Conservation (phyloP, 2,888 invertebrate species). For the Eremobia ochroleuca region DNA sequence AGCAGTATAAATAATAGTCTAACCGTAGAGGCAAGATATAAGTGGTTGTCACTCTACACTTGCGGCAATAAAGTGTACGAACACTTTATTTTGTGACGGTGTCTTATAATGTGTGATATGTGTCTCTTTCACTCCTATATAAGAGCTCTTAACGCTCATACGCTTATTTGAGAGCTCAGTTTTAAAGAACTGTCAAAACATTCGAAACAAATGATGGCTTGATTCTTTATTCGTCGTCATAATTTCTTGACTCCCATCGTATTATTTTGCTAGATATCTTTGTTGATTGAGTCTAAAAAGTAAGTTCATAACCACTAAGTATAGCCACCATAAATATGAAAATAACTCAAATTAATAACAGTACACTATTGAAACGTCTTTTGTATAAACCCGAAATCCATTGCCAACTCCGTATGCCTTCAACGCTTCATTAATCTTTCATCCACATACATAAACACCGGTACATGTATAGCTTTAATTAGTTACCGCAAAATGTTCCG, state of each 20-base stretch:
- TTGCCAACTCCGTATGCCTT: slow-evolving; percentile 43
- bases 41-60: slow-evolving; percentile 55
- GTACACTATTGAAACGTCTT: slow-evolving; percentile 24
- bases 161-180: slow-evolving; percentile 5
- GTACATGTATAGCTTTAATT: slow-evolving; percentile 56
- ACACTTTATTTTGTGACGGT: slow-evolving; percentile 50
- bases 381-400: slow-evolving; percentile 37
- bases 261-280: background rate
- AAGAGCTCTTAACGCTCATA: slow-evolving; percentile 10
- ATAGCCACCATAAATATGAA: background rate
- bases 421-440: slow-evolving; percentile 63
- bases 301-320: background rate
- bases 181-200: slow-evolving; percentile 1
- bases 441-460: slow-evolving; percentile 43
- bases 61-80: slow-evolving; percentile 51
- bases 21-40: slow-evolving; percentile 35
- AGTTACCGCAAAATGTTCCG: slow-evolving; percentile 60
- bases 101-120: slow-evolving; percentile 40
- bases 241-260: background rate
- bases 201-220: background rate
- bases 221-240: background rate
- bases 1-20: slow-evolving; percentile 39
- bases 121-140: slow-evolving; percentile 26
- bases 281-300: background rate
- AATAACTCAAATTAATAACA: slow-evolving; percentile 13